Percentiles rank a stretch among this genome's conserved stretches.
Conservation (phyloP, 2,888 invertebrate genomes). For the Graphium colonna region DNA sequence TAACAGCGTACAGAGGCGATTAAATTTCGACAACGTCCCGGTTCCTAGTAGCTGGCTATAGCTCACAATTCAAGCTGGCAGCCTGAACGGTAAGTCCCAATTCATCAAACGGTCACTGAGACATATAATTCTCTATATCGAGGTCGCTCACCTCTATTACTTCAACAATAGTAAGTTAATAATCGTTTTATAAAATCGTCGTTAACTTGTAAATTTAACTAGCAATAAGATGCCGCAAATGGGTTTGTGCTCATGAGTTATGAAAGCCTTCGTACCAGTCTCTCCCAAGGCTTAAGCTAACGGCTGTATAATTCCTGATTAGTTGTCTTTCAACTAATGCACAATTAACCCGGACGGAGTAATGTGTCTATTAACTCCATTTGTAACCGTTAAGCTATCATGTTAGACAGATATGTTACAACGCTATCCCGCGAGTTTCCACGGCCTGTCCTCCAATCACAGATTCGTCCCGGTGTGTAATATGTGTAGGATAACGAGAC, state of each 20-base stretch:
- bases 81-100: conserved; percentile 1
- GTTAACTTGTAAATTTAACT: neutral
- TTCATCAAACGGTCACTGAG: conserved; percentile 10
- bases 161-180: too few species aligned
- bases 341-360: neutral
- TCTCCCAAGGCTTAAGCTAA: neutral
- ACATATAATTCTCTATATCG: neutral
- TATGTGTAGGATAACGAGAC: too few species aligned
- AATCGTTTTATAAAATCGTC: neutral
- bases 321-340: neutral
- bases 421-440: conserved; percentile 2
- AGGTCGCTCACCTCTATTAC: neutral
- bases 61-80: conserved; percentile 1
- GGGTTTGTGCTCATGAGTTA: neutral
- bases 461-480: conserved; percentile 19
- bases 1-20: conserved; percentile 13
- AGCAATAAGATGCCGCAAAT: neutral
- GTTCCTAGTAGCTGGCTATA: conserved; percentile 4
- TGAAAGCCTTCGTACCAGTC: neutral
- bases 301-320: neutral
- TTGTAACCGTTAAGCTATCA: neutral
- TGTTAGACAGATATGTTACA: neutral
- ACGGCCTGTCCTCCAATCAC: conserved; percentile 2
- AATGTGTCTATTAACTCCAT: neutral
- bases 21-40: conserved; percentile 12